Conservation (phyloP, 2,797 vertebrate genomes). For the Diplodus puntazzo region DNA sequence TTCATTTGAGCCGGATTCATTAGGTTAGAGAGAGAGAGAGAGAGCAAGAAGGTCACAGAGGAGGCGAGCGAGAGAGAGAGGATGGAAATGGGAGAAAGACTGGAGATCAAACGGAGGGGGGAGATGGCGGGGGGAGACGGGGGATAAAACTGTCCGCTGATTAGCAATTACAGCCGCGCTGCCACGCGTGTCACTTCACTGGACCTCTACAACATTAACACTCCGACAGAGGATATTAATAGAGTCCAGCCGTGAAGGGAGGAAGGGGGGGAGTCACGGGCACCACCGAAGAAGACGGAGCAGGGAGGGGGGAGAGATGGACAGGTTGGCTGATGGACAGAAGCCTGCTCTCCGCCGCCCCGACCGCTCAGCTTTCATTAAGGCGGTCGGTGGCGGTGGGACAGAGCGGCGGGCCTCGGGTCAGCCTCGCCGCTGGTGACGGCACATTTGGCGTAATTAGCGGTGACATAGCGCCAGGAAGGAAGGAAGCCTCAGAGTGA, state of each 20-base stretch:
- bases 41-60: conserved; percentile 52
- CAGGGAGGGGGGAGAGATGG: conserved; percentile 8
- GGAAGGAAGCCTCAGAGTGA: conserved; percentile 37
- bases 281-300: conserved; percentile 59
- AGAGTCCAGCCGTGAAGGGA: conserved; percentile 76
- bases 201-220: conserved; percentile 85
- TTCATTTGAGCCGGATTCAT: conserved; percentile 84
- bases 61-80: conserved; percentile 22
- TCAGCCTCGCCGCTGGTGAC: conserved; percentile 47
- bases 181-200: conserved; percentile 84
- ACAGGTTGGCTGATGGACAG: conserved; percentile 65
- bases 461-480: conserved; percentile 55
- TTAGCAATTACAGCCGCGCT: conserved; percentile 84
- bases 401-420: conserved; percentile 23
- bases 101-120: conserved; percentile 31
- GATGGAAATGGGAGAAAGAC: conserved; percentile 7
- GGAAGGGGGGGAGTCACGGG: conserved; percentile 54
- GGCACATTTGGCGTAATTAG: conserved; percentile 48
- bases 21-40: conserved; percentile 69
- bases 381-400: conserved; percentile 46
- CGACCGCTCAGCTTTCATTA: conserved; percentile 73
- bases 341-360: conserved; percentile 50
- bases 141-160: conserved; percentile 84
- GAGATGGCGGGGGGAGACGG: background rate
- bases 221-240: conserved; percentile 82